These are phyloP conservation scores for Pogoniulus pusillus DNA, from an alignment of 2,797 vertebrate genomes.

Conservation along the genomic window DNA sequence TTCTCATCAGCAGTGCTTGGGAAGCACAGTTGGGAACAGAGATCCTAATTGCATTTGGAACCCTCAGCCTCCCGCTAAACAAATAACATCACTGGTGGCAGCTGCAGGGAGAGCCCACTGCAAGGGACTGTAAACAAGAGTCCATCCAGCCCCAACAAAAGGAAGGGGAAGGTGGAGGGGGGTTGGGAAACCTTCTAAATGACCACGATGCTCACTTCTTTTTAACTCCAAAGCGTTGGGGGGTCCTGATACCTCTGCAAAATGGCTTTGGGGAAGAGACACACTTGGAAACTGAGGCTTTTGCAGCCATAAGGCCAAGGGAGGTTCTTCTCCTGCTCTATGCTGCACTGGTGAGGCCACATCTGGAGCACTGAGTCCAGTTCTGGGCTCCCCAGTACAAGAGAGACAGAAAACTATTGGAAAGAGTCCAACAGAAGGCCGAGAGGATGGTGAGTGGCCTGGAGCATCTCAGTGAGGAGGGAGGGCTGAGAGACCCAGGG, in stretches of 20 bases:
- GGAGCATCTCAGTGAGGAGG: no score
- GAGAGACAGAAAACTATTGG: no score
- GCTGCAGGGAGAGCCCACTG: conserved; percentile 35
- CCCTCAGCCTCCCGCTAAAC: conserved; percentile 39
- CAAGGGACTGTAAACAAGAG: conserved; percentile 52
- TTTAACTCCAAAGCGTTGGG: neutral
- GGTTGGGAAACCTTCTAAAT: neutral
- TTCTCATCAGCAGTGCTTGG: conserved; percentile 48
- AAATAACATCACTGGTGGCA: conserved; percentile 65
- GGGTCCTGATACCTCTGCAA: neutral
- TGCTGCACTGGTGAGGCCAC: no score
- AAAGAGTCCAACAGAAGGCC: no score
- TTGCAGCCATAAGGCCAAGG: neutral
- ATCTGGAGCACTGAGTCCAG: no score
- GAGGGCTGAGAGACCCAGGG: no score
- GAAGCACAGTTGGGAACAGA: conserved; percentile 3
- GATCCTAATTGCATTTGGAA: conserved; percentile 65
- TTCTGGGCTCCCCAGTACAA: no score
- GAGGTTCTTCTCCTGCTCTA: no score
- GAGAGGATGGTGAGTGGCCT: no score
- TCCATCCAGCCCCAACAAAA: conserved; percentile 22
- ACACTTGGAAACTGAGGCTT: neutral
- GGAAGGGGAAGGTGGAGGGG: neutral
- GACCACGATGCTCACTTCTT: neutral
- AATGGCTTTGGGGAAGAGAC: neutral